A percentile compares a stretch with the other conserved stretches of the same genome.
phyloP scores from a whole-genome alignment of 2,113 vertebrate genomes.

The Scolopax mira region DNA sequence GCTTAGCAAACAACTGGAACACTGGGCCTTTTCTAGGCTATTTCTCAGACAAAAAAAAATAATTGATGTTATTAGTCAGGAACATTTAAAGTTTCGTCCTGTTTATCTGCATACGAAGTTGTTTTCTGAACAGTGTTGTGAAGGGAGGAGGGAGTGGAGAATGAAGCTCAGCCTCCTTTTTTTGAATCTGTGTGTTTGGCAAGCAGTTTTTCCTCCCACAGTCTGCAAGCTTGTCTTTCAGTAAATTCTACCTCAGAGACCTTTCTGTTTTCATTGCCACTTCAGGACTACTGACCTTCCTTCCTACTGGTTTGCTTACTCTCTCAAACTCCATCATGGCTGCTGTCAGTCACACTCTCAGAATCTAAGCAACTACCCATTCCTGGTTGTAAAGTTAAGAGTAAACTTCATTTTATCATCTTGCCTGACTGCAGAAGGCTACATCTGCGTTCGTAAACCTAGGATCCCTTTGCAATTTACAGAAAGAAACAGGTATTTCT shows the following conservation, averaged over 20 bases:
- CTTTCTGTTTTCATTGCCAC: background rate
- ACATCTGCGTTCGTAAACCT: background rate
- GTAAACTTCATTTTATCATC: background rate
- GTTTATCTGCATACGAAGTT: background rate
- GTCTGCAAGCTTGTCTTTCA: background rate
- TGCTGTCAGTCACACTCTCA: background rate
- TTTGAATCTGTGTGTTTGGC: background rate
- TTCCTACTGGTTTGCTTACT: background rate
- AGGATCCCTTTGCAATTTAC: background rate
- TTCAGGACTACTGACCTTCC: background rate
- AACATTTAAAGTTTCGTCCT: background rate
- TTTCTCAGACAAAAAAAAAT: background rate
- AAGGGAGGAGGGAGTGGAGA: background rate
- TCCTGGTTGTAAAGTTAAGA: background rate
- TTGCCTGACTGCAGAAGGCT: background rate
- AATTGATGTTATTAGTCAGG: rapidly evolving
- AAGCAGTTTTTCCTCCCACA: background rate
- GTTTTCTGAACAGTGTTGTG: background rate
- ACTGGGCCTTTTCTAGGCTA: rapidly evolving
- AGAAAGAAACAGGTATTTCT: background rate
- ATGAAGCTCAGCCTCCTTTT: background rate
- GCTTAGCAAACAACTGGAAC: background rate
- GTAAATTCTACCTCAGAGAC: background rate
- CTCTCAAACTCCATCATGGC: background rate
- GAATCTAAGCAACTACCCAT: background rate